Percentiles rank a stretch among this genome's conserved stretches.
phyloP scores from a whole-genome alignment of 1,140 invertebrate genomes.

The Phocides pigmalion region DNA sequence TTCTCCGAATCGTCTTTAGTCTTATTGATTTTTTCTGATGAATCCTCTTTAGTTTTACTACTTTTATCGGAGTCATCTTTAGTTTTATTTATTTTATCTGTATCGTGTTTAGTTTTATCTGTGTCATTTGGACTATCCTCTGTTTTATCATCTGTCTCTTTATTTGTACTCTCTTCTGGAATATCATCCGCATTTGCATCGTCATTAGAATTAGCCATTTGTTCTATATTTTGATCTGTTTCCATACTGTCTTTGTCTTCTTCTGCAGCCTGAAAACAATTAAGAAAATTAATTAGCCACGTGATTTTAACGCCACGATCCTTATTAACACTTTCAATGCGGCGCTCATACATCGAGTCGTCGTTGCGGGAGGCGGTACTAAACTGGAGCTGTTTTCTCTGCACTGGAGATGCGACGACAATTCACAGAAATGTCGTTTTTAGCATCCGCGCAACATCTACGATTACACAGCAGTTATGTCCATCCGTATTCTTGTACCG shows the following conservation, averaged over 20 bases:
- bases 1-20: constrained; percentile 16
- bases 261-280: constrained; percentile 22
- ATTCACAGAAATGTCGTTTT: too few relatives aligned
- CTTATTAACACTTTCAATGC: too few relatives aligned
- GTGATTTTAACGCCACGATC: too few relatives aligned
- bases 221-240: constrained; percentile 22
- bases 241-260: constrained; percentile 34
- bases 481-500: too few relatives aligned
- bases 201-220: constrained; percentile 24
- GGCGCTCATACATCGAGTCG: too few relatives aligned
- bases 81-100: constrained; percentile 9
- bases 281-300: not conserved
- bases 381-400: too few relatives aligned
- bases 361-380: too few relatives aligned
- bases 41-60: constrained; percentile 10
- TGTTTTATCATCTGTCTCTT: constrained; percentile 20
- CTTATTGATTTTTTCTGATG: constrained; percentile 11
- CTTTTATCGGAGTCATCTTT: constrained; percentile 16
- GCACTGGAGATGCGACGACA: too few relatives aligned
- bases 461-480: too few relatives aligned
- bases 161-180: constrained; percentile 36
- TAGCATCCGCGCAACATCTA: too few relatives aligned
- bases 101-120: constrained; percentile 26
- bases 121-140: constrained; percentile 13
- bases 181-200: constrained; percentile 33